Evolutionary conservation across 1,140 invertebrate species (phyloP).

Genomic region (Trichomalopsis sarcophagae): DNA sequence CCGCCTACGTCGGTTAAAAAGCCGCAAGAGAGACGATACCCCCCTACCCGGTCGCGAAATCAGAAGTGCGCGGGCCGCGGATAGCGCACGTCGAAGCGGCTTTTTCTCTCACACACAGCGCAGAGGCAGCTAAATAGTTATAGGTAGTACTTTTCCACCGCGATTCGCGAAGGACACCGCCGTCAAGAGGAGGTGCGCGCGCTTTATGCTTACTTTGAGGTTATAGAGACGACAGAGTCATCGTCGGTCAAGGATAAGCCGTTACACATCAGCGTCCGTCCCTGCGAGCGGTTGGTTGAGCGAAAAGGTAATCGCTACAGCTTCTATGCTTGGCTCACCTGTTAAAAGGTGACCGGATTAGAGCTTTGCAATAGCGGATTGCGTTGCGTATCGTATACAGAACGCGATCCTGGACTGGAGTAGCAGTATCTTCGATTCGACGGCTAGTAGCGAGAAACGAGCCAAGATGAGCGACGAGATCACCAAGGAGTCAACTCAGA

Average conservation of each 20-base stretch:
- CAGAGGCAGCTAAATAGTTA: too few species aligned
- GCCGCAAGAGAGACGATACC: too few species aligned
- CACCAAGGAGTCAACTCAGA: conserved; percentile 62
- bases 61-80: background rate
- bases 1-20: background rate
- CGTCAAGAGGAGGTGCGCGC: background rate
- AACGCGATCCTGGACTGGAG: conserved; percentile 1
- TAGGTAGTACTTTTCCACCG: conserved; percentile 10
- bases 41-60: background rate
- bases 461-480: conserved; percentile 69
- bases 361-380: too few species aligned
- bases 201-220: conserved; percentile 30
- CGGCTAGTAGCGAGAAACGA: conserved; percentile 1
- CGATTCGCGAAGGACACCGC: background rate
- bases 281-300: background rate
- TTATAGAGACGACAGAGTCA: conserved; percentile 19
- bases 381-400: background rate
- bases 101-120: too few species aligned
- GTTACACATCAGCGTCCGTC: background rate
- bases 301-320: conserved; percentile 3
- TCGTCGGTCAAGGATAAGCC: conserved; percentile 39
- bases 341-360: conserved; percentile 31
- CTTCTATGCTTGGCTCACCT: conserved; percentile 43
- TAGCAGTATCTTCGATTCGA: background rate
- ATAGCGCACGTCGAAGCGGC: background rate